A percentile compares a stretch with the other conserved stretches of the same genome.
These are phyloP conservation scores for Coenonympha arcania DNA, from an alignment of 2,888 invertebrate species.

Conservation along the genomic window DNA sequence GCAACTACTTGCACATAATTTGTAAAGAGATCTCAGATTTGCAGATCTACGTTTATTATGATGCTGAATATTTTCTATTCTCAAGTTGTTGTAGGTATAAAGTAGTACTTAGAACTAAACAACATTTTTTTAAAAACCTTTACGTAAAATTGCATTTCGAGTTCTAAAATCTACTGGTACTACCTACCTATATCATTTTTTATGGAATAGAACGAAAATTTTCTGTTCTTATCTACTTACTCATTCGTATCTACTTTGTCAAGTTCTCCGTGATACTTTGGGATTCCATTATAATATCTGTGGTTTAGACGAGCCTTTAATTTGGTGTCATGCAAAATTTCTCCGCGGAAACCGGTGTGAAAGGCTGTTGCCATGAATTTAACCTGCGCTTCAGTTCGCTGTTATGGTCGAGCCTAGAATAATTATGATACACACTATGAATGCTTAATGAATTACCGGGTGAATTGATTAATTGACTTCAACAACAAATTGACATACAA, in stretches of 20 bases:
- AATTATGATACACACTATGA: slow-evolving; percentile 28
- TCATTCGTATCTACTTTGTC: background rate
- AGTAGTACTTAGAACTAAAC: too few relatives aligned
- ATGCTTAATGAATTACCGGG: slow-evolving; percentile 25
- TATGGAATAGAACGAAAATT: too few relatives aligned
- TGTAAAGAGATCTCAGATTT: background rate
- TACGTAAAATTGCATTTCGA: too few relatives aligned
- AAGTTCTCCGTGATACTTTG: background rate
- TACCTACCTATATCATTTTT: too few relatives aligned
- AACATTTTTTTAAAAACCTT: too few relatives aligned
- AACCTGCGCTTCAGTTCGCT: slow-evolving; percentile 26
- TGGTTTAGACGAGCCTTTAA: slow-evolving; percentile 14
- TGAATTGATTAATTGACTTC: slow-evolving; percentile 20
- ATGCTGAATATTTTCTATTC: too few relatives aligned
- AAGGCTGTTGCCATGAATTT: slow-evolving; percentile 25
- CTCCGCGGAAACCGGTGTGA: slow-evolving; percentile 31
- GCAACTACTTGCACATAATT: background rate
- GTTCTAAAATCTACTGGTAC: too few relatives aligned
- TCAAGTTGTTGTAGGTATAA: too few relatives aligned
- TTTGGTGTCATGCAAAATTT: slow-evolving; percentile 26
- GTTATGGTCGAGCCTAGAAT: slow-evolving; percentile 28
- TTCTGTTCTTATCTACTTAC: too few relatives aligned
- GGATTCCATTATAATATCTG: slow-evolving; percentile 3
- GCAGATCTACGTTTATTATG: background rate
- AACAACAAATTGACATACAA: too few relatives aligned